These are phyloP conservation scores for Capitella teleta DNA, from an alignment of 1,140 invertebrate genomes.

Conservation along the genomic window DNA sequence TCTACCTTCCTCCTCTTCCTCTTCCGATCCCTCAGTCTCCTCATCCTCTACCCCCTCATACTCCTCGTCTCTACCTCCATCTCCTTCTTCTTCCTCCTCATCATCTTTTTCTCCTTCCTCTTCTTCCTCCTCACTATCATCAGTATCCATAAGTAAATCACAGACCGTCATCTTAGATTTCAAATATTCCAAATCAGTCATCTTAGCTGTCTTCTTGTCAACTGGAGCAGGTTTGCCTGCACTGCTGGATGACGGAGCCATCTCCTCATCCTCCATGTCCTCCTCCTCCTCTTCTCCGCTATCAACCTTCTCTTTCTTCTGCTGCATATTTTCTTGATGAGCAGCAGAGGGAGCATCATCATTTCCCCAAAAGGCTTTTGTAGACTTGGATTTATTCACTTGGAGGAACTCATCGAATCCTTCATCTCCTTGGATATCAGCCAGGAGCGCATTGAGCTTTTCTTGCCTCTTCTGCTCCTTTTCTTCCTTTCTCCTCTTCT, in stretches of 20 bases:
- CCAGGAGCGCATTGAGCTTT: too few species aligned
- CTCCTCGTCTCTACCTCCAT: not conserved
- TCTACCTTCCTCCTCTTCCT: not conserved
- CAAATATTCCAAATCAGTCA: conserved; percentile 19
- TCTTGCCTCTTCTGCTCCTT: too few species aligned
- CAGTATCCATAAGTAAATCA: conserved; percentile 11
- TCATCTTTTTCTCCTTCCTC: not conserved
- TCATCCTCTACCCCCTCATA: not conserved
- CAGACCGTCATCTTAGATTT: conserved; percentile 26
- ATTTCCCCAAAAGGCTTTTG: too few species aligned
- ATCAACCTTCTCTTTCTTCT: too few species aligned
- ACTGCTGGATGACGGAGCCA: too few species aligned
- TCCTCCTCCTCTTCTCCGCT: too few species aligned
- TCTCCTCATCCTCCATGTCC: too few species aligned
- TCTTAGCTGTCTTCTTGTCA: not conserved
- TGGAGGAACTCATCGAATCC: too few species aligned
- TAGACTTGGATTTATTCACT: too few species aligned
- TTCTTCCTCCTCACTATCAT: not conserved
- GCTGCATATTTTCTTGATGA: too few species aligned
- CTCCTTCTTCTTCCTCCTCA: not conserved
- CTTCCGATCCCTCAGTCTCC: not conserved
- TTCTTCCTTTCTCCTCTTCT: too few species aligned
- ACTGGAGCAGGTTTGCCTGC: not conserved
- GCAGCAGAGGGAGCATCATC: not conserved
- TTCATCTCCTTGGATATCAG: too few species aligned